These are phyloP conservation scores for Alcis repandata DNA, from an alignment of 2,888 invertebrate species.

Conservation along the genomic window DNA sequence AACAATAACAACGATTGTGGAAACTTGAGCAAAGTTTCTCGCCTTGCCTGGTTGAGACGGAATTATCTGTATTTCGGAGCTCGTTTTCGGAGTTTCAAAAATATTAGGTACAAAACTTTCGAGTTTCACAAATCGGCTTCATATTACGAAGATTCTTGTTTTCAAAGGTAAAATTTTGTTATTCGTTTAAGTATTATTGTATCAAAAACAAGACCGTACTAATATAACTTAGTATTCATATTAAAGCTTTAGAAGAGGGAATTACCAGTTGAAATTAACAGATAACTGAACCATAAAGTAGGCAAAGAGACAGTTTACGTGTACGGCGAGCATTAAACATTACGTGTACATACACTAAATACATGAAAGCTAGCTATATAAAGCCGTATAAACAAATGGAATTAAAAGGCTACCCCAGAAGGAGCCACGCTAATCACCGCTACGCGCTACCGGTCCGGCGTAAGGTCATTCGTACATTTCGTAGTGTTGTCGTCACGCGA, in stretches of 20 bases:
- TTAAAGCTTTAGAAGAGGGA: no score
- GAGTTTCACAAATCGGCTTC: background rate
- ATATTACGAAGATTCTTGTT: background rate
- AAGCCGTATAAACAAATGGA: conserved; percentile 3
- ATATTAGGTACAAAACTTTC: conserved; percentile 7
- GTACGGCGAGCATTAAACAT: no score
- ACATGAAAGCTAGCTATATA: background rate
- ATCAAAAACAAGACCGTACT: background rate
- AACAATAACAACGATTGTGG: background rate
- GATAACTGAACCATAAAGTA: no score
- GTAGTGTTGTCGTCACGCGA: conserved; percentile 4
- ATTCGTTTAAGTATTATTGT: background rate
- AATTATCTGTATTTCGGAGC: conserved; percentile 5
- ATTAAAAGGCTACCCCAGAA: background rate
- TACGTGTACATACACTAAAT: background rate
- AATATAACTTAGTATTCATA: no score
- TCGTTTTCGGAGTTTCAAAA: conserved; percentile 4
- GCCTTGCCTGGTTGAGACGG: background rate
- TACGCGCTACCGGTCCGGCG: conserved; percentile 12
- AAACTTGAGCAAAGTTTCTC: conserved; percentile 2
- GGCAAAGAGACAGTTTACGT: no score
- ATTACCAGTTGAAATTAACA: no score
- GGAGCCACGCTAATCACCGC: background rate
- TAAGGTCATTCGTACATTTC: conserved; percentile 3
- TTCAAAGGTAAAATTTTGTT: conserved; percentile 6